These are phyloP conservation scores for Acanthaster planci DNA, from an alignment of 35 echinoderm and acorn worm species.

Conservation along the genomic window DNA sequence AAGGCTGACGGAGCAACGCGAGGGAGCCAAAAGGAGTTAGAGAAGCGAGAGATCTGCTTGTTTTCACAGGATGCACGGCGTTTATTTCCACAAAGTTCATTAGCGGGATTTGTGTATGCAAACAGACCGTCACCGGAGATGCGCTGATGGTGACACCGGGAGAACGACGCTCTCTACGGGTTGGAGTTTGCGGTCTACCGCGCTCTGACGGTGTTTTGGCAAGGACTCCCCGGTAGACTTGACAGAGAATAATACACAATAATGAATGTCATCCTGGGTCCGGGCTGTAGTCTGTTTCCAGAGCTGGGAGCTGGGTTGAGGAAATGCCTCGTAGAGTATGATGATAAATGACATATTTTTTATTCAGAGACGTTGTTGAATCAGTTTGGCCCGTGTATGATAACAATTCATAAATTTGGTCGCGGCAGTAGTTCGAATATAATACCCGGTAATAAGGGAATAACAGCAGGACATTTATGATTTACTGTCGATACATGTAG, in stretches of 20 bases:
- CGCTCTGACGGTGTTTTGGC: not conserved
- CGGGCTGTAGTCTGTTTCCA: not conserved
- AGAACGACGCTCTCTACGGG: conserved; percentile 1
- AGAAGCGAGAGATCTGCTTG: not conserved
- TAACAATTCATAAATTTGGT: conserved; percentile 17
- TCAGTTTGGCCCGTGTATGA: not conserved
- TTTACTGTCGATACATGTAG: no score
- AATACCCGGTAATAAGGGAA: no score
- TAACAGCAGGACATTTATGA: no score
- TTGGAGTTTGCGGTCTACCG: not conserved
- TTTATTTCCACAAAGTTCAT: conserved; percentile 29
- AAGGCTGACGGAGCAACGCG: no score
- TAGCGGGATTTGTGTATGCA: conserved; percentile 24
- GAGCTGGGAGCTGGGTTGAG: not conserved
- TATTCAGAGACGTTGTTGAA: conserved; percentile 17
- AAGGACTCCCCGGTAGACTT: not conserved
- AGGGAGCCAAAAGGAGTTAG: no score
- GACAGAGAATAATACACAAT: conserved; percentile 32
- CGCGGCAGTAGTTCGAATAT: no score
- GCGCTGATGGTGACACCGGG: not conserved
- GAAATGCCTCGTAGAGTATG: not conserved
- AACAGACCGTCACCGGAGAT: not conserved
- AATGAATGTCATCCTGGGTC: not conserved
- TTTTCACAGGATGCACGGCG: not conserved
- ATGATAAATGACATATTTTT: conserved; percentile 22